A percentile compares a stretch with the other conserved stretches of the same genome.
Conservation (phyloP, 2,113 vertebrate genomes). For the Bubo bubo region DNA sequence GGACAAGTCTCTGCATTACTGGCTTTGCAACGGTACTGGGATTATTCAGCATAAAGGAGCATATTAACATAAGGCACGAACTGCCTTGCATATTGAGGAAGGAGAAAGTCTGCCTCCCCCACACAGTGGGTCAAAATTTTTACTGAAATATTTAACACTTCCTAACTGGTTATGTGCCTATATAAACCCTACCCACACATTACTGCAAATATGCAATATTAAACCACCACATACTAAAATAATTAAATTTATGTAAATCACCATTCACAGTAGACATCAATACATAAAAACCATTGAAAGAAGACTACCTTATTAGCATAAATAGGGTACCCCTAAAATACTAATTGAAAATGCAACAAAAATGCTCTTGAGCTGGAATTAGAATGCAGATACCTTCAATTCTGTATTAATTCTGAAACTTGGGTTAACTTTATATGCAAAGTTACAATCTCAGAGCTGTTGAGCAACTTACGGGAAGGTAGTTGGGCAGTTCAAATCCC, state of each 20-base stretch:
- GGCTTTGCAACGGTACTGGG: not conserved
- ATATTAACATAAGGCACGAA: not conserved
- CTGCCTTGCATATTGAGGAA: not conserved
- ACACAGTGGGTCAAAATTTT: not conserved
- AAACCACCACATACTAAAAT: not conserved
- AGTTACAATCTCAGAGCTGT: not conserved
- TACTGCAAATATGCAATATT: not conserved
- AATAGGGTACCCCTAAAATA: not conserved
- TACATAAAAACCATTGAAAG: not conserved
- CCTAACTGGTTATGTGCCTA: not conserved
- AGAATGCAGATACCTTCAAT: not conserved
- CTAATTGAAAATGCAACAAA: not conserved
- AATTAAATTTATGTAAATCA: not conserved
- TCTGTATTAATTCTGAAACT: not conserved
- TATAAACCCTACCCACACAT: not conserved
- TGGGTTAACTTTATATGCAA: not conserved
- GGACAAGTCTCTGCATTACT: not conserved
- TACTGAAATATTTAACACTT: not conserved
- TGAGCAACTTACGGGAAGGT: not conserved
- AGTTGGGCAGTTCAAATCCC: not conserved
- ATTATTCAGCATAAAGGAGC: not conserved
- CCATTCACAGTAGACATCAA: not conserved
- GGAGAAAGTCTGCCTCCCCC: not conserved
- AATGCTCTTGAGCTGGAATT: not conserved
- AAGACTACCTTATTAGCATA: not conserved